These are phyloP conservation scores for Mamestra brassicae DNA, from an alignment of 2,888 invertebrate species.

Conservation along the genomic window DNA sequence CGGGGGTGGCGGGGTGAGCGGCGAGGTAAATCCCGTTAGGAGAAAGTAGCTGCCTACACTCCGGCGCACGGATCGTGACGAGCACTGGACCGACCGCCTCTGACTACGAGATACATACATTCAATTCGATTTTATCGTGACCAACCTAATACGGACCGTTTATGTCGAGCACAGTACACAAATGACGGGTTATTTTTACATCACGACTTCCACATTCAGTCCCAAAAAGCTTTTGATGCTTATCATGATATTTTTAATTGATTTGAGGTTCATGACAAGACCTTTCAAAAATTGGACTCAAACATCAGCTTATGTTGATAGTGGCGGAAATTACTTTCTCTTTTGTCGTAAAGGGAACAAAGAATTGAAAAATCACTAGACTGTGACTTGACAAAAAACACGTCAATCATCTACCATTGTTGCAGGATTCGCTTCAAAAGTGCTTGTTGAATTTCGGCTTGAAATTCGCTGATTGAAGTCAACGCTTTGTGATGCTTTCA, in stretches of 20 bases:
- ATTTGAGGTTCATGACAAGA: slow-evolving; percentile 33
- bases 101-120: slow-evolving; percentile 79
- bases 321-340: slow-evolving; percentile 75
- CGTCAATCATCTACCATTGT: slow-evolving; percentile 76
- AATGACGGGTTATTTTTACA: slow-evolving; percentile 63
- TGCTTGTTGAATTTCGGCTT: slow-evolving; percentile 56
- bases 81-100: slow-evolving; percentile 76
- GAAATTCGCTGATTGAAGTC: slow-evolving; percentile 53
- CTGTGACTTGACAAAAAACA: slow-evolving; percentile 73
- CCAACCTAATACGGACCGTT: slow-evolving; percentile 70
- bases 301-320: slow-evolving; percentile 57
- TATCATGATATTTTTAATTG: slow-evolving; percentile 54
- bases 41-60: slow-evolving; percentile 90
- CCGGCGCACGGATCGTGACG: slow-evolving; percentile 82
- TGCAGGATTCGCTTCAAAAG: slow-evolving; percentile 64
- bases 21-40: slow-evolving; percentile 86
- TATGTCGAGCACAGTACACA: slow-evolving; percentile 69
- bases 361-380: slow-evolving; percentile 74
- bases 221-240: slow-evolving; percentile 36
- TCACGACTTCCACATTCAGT: slow-evolving; percentile 64
- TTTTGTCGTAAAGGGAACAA: slow-evolving; percentile 72
- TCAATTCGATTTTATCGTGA: slow-evolving; percentile 81
- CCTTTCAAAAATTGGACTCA: slow-evolving; percentile 58
- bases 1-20: slow-evolving; percentile 60
- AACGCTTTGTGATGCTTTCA: slow-evolving; percentile 49